phyloP scores from a whole-genome alignment of 2,797 vertebrate species.

The Rhinichthys osculus region DNA sequence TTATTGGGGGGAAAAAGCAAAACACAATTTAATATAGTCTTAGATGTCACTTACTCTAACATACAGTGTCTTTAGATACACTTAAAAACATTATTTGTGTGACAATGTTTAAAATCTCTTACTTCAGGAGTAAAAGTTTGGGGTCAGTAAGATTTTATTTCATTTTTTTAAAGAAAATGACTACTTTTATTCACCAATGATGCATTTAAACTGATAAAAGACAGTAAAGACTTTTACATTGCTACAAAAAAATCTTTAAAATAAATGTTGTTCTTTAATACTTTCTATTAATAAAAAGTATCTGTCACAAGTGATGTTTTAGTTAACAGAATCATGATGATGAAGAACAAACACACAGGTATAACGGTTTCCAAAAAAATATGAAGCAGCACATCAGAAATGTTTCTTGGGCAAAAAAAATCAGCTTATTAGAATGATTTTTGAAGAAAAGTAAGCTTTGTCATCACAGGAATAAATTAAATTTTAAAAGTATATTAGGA shows the following conservation, averaged over 20 bases:
- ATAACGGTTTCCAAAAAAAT: no score
- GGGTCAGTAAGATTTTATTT: neutral
- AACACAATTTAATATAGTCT: neutral
- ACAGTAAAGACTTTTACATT: neutral
- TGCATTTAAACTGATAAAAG: neutral
- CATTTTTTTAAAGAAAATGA: fast-evolving
- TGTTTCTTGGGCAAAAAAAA: no score
- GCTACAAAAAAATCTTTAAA: neutral
- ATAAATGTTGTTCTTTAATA: neutral
- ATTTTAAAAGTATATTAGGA: no score
- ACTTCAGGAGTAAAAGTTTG: no score
- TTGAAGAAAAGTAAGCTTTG: no score
- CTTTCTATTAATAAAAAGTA: neutral
- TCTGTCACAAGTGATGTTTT: no score
- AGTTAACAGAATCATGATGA: no score
- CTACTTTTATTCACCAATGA: neutral
- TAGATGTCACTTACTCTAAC: neutral
- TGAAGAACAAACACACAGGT: neutral
- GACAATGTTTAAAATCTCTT: neutral
- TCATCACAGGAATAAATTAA: no score
- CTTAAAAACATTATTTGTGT: neutral
- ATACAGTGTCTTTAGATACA: neutral
- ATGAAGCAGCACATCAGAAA: no score
- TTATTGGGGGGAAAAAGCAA: neutral
- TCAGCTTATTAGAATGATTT: no score